phyloP scores from a whole-genome alignment of 2,113 vertebrate species.

The Rutilus rutilus region DNA sequence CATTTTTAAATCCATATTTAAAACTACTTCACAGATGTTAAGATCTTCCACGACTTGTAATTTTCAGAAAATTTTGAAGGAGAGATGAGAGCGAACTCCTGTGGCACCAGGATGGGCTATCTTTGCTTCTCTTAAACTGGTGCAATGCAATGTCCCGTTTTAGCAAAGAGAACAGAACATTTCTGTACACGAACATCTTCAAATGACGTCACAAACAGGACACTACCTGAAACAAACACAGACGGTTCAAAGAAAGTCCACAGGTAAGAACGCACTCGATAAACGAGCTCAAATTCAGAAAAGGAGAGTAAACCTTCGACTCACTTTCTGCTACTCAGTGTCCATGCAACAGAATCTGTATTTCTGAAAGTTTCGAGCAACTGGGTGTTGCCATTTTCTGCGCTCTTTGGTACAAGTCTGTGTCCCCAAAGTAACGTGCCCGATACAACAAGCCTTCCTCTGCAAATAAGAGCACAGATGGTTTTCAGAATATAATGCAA shows the following conservation, averaged over 20 bases:
- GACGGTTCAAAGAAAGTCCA: not conserved
- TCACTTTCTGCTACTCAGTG: conserved; percentile 64
- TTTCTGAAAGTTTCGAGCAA: conserved; percentile 93
- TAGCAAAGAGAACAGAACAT: conserved; percentile 35
- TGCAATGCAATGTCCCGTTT: conserved; percentile 43
- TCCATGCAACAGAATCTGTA: conserved; percentile 90
- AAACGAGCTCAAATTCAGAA: not conserved
- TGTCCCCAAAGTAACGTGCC: conserved; percentile 95
- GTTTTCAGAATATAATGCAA: not conserved
- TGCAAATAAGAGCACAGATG: conserved; percentile 68
- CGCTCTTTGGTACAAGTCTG: conserved; percentile 91
- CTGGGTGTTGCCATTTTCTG: conserved; percentile 96
- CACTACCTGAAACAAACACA: conserved; percentile 15
- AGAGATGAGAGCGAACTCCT: conserved; percentile 21
- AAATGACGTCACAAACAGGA: conserved; percentile 14
- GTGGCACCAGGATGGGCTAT: conserved; percentile 7
- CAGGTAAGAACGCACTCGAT: not conserved
- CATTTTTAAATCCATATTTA: conserved; percentile 52
- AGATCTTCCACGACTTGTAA: conserved; percentile 17
- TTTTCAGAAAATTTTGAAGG: conserved; percentile 13
- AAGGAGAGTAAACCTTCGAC: not conserved
- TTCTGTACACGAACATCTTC: conserved; percentile 35
- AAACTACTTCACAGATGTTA: conserved; percentile 43
- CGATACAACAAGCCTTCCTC: conserved; percentile 97
- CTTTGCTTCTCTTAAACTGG: conserved; percentile 35